Conservation (phyloP, 2,888 invertebrate species). For the Carabus problematicus region DNA sequence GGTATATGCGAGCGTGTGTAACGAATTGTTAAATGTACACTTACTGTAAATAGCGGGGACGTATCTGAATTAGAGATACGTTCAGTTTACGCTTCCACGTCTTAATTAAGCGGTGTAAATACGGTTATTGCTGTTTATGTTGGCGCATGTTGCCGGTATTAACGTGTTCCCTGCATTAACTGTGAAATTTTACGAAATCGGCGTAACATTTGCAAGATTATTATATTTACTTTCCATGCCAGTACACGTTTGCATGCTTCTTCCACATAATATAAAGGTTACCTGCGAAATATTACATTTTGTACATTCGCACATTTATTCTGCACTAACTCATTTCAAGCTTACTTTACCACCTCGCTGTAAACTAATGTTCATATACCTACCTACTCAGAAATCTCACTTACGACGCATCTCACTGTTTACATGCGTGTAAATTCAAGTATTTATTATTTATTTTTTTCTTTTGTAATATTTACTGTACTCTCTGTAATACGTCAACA, state of each 20-base stretch:
- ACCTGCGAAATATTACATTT: no score
- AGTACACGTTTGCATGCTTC: not conserved
- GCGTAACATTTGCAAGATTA: conserved; percentile 34
- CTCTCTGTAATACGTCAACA: no score
- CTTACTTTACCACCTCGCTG: no score
- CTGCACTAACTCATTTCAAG: no score
- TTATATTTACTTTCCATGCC: conserved; percentile 28
- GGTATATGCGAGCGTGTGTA: conserved; percentile 18
- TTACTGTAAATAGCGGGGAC: conserved; percentile 36
- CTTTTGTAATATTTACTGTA: no score
- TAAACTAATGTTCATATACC: no score
- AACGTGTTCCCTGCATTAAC: conserved; percentile 23
- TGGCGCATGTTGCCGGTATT: conserved; percentile 31
- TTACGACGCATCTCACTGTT: no score
- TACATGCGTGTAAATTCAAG: no score
- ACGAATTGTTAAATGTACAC: conserved; percentile 34
- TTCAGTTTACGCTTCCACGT: conserved; percentile 36
- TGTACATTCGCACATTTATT: no score
- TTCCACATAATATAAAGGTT: no score
- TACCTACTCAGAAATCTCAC: no score
- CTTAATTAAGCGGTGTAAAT: conserved; percentile 37
- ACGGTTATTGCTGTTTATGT: conserved; percentile 35
- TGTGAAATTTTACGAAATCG: conserved; percentile 33
- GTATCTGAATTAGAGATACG: conserved; percentile 32
- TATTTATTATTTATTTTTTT: no score